phyloP scores from a whole-genome alignment of 2,888 invertebrate genomes.

The Notodromas monacha region DNA sequence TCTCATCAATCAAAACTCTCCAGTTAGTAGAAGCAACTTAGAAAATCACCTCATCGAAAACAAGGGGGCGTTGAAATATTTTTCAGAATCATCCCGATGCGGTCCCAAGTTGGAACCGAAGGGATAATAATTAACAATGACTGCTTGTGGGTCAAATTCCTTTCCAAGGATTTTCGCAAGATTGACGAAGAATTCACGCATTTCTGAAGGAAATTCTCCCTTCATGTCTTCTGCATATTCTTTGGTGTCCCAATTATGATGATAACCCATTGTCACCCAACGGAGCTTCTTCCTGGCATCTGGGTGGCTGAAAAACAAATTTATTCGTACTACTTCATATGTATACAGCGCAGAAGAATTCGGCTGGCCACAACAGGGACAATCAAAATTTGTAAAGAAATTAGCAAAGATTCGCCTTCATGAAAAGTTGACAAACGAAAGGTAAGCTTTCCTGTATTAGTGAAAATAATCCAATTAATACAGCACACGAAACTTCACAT shows the following conservation, averaged over 20 bases:
- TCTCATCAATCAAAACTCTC: constrained; percentile 5
- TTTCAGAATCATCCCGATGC: constrained; percentile 79
- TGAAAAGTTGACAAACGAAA: too few relatives aligned
- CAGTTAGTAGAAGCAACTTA: neutral
- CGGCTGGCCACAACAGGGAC: too few relatives aligned
- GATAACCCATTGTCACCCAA: constrained; percentile 88
- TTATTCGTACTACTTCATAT: neutral
- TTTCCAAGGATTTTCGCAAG: constrained; percentile 26
- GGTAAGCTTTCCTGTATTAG: too few relatives aligned
- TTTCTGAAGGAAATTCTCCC: constrained; percentile 35
- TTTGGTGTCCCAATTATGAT: constrained; percentile 93
- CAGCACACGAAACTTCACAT: too few relatives aligned
- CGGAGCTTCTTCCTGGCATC: constrained; percentile 22
- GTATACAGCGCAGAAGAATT: too few relatives aligned
- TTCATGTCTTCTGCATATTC: constrained; percentile 34
- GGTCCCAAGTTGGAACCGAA: constrained; percentile 66
- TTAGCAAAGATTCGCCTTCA: too few relatives aligned
- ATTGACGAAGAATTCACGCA: constrained; percentile 27
- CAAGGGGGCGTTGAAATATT: constrained; percentile 47
- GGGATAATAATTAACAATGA: constrained; percentile 83
- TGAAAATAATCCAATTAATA: too few relatives aligned
- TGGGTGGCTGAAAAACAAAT: neutral
- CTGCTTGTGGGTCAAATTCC: constrained; percentile 48
- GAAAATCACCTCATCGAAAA: constrained; percentile 49
- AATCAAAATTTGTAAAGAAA: too few relatives aligned